These are phyloP conservation scores for Micronycteris hirsuta DNA, from an alignment of 2,113 vertebrate species.

Conservation along the genomic window DNA sequence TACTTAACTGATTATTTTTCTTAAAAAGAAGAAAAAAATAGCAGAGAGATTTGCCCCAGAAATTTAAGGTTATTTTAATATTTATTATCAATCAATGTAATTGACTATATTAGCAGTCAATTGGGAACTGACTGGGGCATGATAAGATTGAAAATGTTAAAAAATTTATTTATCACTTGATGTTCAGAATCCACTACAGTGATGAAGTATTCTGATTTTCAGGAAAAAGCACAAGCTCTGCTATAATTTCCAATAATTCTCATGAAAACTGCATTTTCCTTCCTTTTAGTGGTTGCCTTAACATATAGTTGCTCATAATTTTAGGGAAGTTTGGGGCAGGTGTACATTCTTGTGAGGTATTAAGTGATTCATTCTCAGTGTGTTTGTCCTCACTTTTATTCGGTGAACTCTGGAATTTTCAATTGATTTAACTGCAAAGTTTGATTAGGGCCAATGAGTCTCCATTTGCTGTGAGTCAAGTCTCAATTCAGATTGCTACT, in stretches of 20 bases:
- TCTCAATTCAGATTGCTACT: neutral
- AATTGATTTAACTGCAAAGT: neutral
- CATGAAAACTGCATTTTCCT: neutral
- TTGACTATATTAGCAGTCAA: neutral
- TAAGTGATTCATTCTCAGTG: neutral
- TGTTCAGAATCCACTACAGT: neutral
- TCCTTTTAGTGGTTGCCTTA: neutral
- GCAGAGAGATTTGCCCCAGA: neutral
- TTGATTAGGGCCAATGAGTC: neutral
- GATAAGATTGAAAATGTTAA: neutral
- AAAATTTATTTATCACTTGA: neutral
- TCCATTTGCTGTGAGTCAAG: neutral
- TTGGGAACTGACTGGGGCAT: neutral
- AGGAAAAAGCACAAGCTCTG: neutral
- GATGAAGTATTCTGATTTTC: neutral
- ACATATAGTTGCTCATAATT: neutral
- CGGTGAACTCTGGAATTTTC: neutral
- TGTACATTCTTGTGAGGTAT: neutral
- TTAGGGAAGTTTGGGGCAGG: neutral
- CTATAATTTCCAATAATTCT: neutral
- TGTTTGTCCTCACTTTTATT: neutral
- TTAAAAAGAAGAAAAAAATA: neutral
- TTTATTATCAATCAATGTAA: neutral
- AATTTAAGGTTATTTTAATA: neutral
- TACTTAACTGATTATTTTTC: neutral